Conservation (phyloP, 2,797 vertebrate species). For the Discoglossus pictus region DNA sequence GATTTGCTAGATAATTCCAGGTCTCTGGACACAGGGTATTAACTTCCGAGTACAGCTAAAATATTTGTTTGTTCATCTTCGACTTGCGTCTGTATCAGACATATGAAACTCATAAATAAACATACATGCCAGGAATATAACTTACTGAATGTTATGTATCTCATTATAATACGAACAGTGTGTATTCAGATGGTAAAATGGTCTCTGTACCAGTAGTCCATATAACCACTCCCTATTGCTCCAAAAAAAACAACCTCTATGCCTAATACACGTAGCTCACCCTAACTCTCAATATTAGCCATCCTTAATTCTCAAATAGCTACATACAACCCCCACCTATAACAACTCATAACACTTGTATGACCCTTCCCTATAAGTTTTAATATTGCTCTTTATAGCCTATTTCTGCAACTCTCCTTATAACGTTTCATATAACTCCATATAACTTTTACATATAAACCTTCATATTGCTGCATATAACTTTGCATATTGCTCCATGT, state of each 20-base stretch:
- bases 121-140: conserved; percentile 21
- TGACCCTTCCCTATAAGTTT: conserved; percentile 19
- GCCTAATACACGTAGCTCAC: conserved; percentile 15
- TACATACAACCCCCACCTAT: conserved; percentile 16
- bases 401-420: conserved; percentile 14
- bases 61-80: conserved; percentile 13
- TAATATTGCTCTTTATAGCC: conserved; percentile 27
- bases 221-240: conserved; percentile 11
- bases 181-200: no score
- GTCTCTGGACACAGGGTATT: conserved; percentile 28
- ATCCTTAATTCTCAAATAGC: no score
- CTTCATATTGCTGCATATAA: conserved; percentile 29
- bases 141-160: conserved; percentile 12
- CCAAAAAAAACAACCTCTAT: conserved; percentile 16
- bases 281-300: conserved; percentile 22
- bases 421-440: conserved; percentile 32
- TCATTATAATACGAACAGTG: conserved; percentile 12
- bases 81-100: conserved; percentile 17
- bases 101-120: conserved; percentile 28
- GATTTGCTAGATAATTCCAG: conserved; percentile 34
- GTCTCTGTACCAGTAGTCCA: no score
- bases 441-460: no score
- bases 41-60: conserved; percentile 28
- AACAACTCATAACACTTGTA: conserved; percentile 37
- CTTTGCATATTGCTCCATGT: conserved; percentile 24